Conservation (phyloP, 1,140 invertebrate genomes). For the Stenopsyche tienmushanensis region DNA sequence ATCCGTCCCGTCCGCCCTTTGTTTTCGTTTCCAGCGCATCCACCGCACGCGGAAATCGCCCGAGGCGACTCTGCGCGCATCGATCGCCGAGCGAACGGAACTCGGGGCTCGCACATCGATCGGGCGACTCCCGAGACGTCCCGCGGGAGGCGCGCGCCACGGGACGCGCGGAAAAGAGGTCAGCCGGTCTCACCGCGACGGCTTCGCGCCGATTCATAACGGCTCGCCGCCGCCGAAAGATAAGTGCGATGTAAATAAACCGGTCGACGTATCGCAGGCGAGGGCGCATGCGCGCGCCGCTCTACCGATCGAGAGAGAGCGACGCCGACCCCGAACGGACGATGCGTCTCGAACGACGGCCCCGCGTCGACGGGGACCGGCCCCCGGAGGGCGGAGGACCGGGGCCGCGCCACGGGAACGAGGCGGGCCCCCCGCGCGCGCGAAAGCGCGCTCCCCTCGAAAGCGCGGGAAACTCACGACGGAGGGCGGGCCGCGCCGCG, state of each 20-base stretch:
- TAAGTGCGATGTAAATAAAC: too few species aligned
- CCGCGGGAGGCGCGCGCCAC: too few species aligned
- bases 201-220: neutral
- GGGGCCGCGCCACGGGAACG: neutral
- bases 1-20: too few species aligned
- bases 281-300: slow-evolving; percentile 37
- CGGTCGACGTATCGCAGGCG: too few species aligned
- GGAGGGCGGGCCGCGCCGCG: too few species aligned
- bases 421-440: neutral
- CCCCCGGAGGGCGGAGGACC: neutral
- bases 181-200: slow-evolving; percentile 22
- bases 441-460: neutral
- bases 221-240: slow-evolving; percentile 43
- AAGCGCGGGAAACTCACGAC: too few species aligned
- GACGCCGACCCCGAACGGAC: slow-evolving; percentile 37
- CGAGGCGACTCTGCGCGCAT: too few species aligned
- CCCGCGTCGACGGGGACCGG: neutral
- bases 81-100: too few species aligned
- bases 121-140: too few species aligned
- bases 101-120: too few species aligned
- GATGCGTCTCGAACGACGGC: neutral
- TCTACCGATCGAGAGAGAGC: slow-evolving; percentile 45
- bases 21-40: too few species aligned
- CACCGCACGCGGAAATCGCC: too few species aligned
- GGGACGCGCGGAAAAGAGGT: slow-evolving; percentile 50